Evolutionary conservation across 1,140 invertebrate species (phyloP).

Genomic region (Oppia nitens): DNA sequence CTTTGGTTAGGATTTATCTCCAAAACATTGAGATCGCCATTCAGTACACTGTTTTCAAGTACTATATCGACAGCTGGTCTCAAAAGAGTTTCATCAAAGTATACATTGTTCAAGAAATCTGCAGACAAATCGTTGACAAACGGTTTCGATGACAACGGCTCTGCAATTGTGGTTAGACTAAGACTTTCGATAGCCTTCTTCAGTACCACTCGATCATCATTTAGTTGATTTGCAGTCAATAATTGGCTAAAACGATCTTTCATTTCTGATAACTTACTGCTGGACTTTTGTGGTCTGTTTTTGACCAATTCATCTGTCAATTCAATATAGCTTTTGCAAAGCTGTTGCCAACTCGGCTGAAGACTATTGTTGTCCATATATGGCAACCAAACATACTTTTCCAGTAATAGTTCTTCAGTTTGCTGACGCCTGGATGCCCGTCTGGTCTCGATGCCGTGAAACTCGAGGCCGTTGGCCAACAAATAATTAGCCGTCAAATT

Average conservation of each 20-base stretch:
- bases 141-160: background rate
- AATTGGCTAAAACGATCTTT: conserved; percentile 26
- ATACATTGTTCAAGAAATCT: conserved; percentile 15
- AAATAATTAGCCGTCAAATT: conserved; percentile 16
- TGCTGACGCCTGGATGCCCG: conserved; percentile 55
- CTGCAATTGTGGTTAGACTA: conserved; percentile 4
- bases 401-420: conserved; percentile 55
- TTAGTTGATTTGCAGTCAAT: background rate
- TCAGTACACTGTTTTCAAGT: conserved; percentile 56
- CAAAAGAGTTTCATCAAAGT: conserved; percentile 22
- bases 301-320: conserved; percentile 21
- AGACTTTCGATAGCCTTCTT: conserved; percentile 9
- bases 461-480: conserved; percentile 31
- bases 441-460: conserved; percentile 42
- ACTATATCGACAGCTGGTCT: conserved; percentile 46
- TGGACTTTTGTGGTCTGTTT: conserved; percentile 19
- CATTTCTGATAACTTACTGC: conserved; percentile 16
- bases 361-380: conserved; percentile 36
- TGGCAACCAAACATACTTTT: conserved; percentile 65
- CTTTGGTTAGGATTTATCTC: conserved; percentile 40
- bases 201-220: background rate
- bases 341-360: conserved; percentile 23
- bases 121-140: conserved; percentile 6
- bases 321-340: conserved; percentile 21
- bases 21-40: conserved; percentile 51